Base-by-base conservation (phyloP, 1,140 invertebrate genomes). In the Pygmarrhopalites habei region DNA sequence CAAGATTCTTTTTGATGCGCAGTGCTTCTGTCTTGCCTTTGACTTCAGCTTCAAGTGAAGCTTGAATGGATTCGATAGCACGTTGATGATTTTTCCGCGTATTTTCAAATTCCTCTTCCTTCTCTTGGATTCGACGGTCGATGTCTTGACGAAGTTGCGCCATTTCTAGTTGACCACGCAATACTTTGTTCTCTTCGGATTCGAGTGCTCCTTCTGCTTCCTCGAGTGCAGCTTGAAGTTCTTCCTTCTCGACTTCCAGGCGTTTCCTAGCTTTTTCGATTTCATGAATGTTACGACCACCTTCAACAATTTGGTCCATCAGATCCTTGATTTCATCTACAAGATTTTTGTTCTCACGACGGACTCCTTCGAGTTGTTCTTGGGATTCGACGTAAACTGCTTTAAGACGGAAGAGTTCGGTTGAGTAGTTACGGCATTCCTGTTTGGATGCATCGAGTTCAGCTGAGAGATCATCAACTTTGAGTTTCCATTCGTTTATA, bases 11-110 rank as follows among this genome's bases (percentile, higher is more conserved):
- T n/a, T n/a, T n/a, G n/a, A n/a, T n/a, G n/a, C n/a, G n/a, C n/a
- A n/a, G n/a, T 99, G 95, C 94, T 83, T 99, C 96, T 82, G 93
- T 92, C 80, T 98, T 98, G 73, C 94, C 95, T 83, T 97, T 95
- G 74, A 93, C 89, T 80, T 99, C 96, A 74, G 95, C 92, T 83
- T 99, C 96, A 69, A 99, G 85, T 73, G 90, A 95, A 70, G 95
- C 94, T 60, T 99, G 95, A 91, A 99, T 98, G 72, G 94, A 96
- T 78, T 99, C 96, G 74, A 99, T 85, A 62, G 94, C 92, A 69
- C 95, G 89, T 81, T 98, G 86, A 73, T n/a, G n/a, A n/a, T n/a
- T n/a, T n/a, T n/a, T n/a, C n/a, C n/a, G n/a, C n/a, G n/a, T n/a
- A n/a, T n/a, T n/a, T n/a, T n/a, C n/a, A n/a, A n/a, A n/a, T n/a